These are phyloP conservation scores for Leptopilina myrica DNA, from an alignment of 2,888 invertebrate species.

Conservation along the genomic window DNA sequence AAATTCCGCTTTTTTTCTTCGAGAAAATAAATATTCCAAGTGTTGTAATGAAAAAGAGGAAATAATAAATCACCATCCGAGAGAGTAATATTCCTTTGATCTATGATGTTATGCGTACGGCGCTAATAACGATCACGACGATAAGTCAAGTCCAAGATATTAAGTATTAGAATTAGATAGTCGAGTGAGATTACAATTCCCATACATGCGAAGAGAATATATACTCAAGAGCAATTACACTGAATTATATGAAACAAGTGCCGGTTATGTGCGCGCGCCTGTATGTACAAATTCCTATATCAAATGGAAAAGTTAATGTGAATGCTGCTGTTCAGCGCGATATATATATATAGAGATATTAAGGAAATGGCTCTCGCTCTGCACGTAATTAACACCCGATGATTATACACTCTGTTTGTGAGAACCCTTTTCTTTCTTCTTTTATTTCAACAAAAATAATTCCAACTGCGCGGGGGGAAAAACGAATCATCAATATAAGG, in stretches of 20 bases:
- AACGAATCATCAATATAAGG: no score
- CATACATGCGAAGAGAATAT: background rate
- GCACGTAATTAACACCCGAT: background rate
- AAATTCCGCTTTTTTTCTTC: no score
- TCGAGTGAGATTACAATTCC: constrained; percentile 26
- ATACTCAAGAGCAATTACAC: constrained; percentile 28
- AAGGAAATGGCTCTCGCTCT: constrained; percentile 13
- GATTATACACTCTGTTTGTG: background rate
- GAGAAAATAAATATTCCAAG: no score
- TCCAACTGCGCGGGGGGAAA: no score
- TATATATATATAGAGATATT: constrained; percentile 18
- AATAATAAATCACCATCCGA: background rate
- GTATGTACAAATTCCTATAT: constrained; percentile 12
- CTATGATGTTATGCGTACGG: constrained; percentile 9
- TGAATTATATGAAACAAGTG: constrained; percentile 29
- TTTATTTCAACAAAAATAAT: no score
- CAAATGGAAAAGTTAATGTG: background rate
- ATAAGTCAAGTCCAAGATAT: constrained; percentile 23
- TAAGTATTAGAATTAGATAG: constrained; percentile 29
- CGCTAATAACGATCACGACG: constrained; percentile 4
- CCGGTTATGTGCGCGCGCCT: constrained; percentile 40
- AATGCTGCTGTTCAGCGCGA: constrained; percentile 1
- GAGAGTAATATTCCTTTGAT: constrained; percentile 5
- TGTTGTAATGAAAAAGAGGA: background rate
- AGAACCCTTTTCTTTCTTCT: no score